A percentile compares a stretch with the other conserved stretches of the same genome.
Conservation (phyloP, 2,797 vertebrate species). For the Mus minutoides region DNA sequence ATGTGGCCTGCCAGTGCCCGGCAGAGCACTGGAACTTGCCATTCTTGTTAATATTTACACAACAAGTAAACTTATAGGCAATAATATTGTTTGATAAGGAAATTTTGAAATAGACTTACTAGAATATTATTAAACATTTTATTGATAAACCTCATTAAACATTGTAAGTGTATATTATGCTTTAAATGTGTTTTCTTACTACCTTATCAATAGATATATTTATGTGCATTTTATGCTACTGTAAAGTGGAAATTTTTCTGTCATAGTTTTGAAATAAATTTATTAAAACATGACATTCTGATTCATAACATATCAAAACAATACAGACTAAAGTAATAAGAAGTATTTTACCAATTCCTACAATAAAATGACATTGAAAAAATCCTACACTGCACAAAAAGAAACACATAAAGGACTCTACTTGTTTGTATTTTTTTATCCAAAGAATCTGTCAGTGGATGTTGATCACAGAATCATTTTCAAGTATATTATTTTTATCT, state of each 20-base stretch:
- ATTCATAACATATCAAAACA: not conserved
- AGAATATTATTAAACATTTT: not conserved
- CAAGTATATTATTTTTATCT: slow-evolving; percentile 47
- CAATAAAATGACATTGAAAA: slow-evolving; percentile 10
- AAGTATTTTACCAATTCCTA: not conserved
- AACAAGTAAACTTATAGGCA: not conserved
- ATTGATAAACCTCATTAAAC: not conserved
- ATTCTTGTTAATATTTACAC: too few species aligned
- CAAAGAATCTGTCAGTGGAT: not conserved
- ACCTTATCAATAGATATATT: not conserved
- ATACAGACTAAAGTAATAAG: not conserved
- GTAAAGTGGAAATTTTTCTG: slow-evolving; percentile 26
- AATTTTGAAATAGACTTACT: not conserved
- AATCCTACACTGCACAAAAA: not conserved
- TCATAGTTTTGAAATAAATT: not conserved
- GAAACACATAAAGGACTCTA: not conserved
- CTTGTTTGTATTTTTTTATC: not conserved
- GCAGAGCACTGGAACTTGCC: too few species aligned
- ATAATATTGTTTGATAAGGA: not conserved
- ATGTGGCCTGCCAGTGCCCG: too few species aligned
- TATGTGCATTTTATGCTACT: not conserved
- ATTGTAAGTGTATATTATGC: not conserved
- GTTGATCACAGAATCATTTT: slow-evolving; percentile 17
- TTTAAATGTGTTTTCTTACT: not conserved
- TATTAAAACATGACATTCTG: not conserved